Conservation (phyloP, 2,888 invertebrate species). For the Caenorhabditis sp. region DNA sequence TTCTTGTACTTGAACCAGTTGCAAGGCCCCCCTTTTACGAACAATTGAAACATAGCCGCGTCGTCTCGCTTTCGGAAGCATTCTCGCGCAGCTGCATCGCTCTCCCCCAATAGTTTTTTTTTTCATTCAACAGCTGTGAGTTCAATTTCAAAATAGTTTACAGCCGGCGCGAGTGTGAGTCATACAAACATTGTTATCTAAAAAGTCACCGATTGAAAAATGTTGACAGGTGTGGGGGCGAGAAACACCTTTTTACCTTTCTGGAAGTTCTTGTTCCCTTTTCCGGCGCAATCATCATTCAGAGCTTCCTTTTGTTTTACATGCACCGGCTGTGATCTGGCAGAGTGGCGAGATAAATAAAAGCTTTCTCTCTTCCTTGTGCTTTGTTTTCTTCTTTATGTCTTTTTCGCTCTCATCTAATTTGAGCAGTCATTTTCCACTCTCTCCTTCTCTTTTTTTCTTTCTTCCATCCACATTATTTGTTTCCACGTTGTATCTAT, state of each 20-base stretch:
- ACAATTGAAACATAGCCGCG: constrained; percentile 52
- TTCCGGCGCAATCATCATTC: constrained; percentile 10
- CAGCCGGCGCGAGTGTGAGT: neutral
- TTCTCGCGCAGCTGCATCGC: neutral
- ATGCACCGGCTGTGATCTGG: constrained; percentile 50
- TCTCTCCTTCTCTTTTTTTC: constrained; percentile 12
- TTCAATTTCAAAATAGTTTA: constrained; percentile 24
- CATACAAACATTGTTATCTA: constrained; percentile 48
- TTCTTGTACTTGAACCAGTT: constrained; percentile 67
- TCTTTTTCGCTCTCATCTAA: constrained; percentile 30
- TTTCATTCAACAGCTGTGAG: constrained; percentile 26
- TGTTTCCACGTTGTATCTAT: constrained; percentile 61
- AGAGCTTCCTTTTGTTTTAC: constrained; percentile 40
- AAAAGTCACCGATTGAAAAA: too few relatives aligned
- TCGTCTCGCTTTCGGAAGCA: neutral
- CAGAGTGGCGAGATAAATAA: constrained; percentile 55
- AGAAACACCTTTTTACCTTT: constrained; percentile 20
- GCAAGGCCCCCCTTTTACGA: constrained; percentile 41
- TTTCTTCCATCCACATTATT: constrained; percentile 29
- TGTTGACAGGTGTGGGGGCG: constrained; percentile 26
- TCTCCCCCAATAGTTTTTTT: neutral
- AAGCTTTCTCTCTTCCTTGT: constrained; percentile 43
- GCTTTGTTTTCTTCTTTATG: constrained; percentile 35
- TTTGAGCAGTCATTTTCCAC: constrained; percentile 54
- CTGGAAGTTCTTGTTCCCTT: constrained; percentile 31